Percentiles rank a stretch among this genome's conserved stretches.
These are phyloP conservation scores for Lypha dubia DNA, from an alignment of 2,888 invertebrate species.

Conservation along the genomic window DNA sequence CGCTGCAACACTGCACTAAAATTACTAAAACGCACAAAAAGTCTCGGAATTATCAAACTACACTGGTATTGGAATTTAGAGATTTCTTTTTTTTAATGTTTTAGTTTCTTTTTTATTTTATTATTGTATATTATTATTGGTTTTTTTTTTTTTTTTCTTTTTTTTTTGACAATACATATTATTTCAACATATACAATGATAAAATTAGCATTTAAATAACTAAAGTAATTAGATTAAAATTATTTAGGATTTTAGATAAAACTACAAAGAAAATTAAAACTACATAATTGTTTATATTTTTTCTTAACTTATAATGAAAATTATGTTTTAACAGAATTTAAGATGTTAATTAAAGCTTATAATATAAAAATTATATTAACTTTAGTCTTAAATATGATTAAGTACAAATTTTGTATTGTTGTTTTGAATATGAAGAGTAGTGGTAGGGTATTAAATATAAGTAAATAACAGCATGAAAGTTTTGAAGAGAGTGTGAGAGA, in stretches of 20 bases:
- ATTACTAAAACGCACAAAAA: too few species aligned
- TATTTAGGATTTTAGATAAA: slow-evolving; percentile 46
- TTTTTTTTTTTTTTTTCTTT: too few species aligned
- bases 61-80: neutral
- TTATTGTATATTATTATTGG: slow-evolving; percentile 65
- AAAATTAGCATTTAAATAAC: slow-evolving; percentile 59
- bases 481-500: slow-evolving; percentile 23
- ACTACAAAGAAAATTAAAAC: slow-evolving; percentile 52
- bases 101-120: slow-evolving; percentile 46
- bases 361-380: slow-evolving; percentile 21
- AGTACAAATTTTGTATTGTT: slow-evolving; percentile 53
- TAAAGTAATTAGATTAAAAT: slow-evolving; percentile 59
- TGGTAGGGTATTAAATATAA: neutral
- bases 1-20: too few species aligned
- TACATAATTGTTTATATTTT: too few species aligned
- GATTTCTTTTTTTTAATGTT: slow-evolving; percentile 18
- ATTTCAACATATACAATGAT: slow-evolving; percentile 45
- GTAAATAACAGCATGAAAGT: slow-evolving; percentile 19
- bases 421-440: slow-evolving; percentile 22
- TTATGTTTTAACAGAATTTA: slow-evolving; percentile 25
- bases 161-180: slow-evolving; percentile 62
- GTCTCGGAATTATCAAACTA: too few species aligned
- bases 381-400: slow-evolving; percentile 42
- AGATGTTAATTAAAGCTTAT: slow-evolving; percentile 28
- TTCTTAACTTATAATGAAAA: slow-evolving; percentile 34